Conservation (phyloP, 2,113 vertebrate species). For the Aegypius monachus region DNA sequence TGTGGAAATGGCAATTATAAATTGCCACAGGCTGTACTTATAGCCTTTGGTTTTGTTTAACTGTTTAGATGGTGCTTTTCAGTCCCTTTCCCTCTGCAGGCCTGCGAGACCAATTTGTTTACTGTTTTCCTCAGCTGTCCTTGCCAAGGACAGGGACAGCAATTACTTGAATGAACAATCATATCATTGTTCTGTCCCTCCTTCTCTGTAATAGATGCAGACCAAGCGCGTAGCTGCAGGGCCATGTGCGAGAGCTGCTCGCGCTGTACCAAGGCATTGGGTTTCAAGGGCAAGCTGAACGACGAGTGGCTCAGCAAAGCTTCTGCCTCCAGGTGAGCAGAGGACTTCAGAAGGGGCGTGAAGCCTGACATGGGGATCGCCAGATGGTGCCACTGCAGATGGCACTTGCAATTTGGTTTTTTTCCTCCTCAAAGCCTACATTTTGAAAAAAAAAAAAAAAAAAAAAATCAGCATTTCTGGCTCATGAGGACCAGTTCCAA, state of each 20-base stretch:
- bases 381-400: neutral
- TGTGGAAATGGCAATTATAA: slow-evolving; percentile 41
- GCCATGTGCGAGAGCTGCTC: rapidly evolving
- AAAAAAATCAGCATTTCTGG: neutral
- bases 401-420: neutral
- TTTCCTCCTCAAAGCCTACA: neutral
- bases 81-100: neutral
- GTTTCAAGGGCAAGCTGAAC: neutral
- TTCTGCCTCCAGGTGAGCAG: neutral
- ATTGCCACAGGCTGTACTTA: neutral
- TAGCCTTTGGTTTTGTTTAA: slow-evolving; percentile 6
- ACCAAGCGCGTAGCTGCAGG: rapidly evolving
- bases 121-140: neutral
- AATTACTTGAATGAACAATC: neutral
- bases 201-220: neutral
- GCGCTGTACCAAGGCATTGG: rapidly evolving
- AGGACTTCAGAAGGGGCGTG: neutral
- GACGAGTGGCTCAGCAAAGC: neutral
- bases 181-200: neutral
- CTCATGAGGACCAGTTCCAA: neutral
- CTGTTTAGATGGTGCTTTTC: slow-evolving; percentile 37
- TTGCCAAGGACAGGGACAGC: neutral
- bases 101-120: neutral
- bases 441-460: neutral
- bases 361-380: neutral